These are phyloP conservation scores for Hartigia nigra DNA, from an alignment of 2,888 invertebrate species.

Conservation along the genomic window DNA sequence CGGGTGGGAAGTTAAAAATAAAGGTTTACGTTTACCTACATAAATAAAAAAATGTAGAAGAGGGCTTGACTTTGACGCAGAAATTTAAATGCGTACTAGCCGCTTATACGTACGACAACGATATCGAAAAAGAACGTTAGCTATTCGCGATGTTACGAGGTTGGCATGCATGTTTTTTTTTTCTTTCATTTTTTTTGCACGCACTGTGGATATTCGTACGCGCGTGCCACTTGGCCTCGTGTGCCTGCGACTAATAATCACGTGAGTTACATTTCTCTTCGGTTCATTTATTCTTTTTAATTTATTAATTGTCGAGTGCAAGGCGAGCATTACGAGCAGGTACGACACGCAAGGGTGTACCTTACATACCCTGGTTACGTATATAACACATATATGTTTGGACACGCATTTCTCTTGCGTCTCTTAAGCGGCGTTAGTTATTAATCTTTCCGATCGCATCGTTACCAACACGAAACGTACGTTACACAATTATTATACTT, in stretches of 20 bases:
- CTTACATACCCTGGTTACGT: not conserved
- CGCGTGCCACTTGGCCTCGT: not conserved
- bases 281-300: constrained; percentile 16
- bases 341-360: not conserved
- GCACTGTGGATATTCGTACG: not conserved
- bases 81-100: not conserved
- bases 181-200: not conserved
- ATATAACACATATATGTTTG: not conserved
- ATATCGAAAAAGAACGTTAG: not conserved
- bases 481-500: not conserved
- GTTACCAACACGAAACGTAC: not conserved
- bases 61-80: not conserved
- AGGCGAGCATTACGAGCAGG: not conserved
- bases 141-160: not conserved
- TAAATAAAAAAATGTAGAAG: not conserved
- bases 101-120: not conserved
- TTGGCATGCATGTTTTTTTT: not conserved
- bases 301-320: constrained; percentile 16
- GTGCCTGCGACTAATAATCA: constrained; percentile 14
- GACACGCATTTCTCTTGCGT: not conserved
- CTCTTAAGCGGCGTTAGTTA: not conserved
- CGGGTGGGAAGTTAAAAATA: not conserved
- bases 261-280: constrained; percentile 2
- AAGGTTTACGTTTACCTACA: not conserved
- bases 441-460: not conserved